Conservation (phyloP, 2,113 vertebrate genomes). For the Siphamia tubifer region DNA sequence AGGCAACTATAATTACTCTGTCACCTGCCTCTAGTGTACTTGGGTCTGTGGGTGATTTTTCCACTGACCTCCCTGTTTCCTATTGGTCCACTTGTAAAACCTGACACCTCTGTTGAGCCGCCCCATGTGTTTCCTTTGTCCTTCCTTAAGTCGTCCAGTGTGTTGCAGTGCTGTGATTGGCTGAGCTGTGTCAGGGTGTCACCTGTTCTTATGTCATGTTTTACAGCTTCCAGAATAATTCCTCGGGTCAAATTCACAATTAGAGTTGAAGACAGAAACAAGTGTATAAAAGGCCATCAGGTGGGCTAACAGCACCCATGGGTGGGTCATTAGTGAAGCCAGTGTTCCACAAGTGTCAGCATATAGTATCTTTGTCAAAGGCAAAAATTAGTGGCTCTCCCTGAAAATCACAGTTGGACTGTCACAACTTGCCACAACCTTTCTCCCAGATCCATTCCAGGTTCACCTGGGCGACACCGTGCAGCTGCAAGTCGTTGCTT, state of each 20-base stretch:
- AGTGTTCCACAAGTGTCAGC: too few species aligned
- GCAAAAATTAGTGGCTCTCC: too few species aligned
- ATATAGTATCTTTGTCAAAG: too few species aligned
- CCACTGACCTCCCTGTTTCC: not conserved
- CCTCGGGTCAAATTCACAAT: not conserved
- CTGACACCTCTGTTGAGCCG: constrained; percentile 3
- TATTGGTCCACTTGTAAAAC: not conserved
- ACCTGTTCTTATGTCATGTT: constrained; percentile 11
- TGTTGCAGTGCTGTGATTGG: not conserved
- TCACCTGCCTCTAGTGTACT: not conserved
- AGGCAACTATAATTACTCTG: constrained; percentile 22
- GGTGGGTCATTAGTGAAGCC: too few species aligned
- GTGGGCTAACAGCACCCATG: too few species aligned
- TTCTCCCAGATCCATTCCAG: too few species aligned
- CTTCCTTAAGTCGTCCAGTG: not conserved
- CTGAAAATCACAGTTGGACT: too few species aligned
- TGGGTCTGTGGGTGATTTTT: constrained; percentile 1
- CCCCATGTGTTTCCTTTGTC: constrained; percentile 14
- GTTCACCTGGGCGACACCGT: too few species aligned
- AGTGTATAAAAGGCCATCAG: not conserved
- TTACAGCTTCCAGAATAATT: not conserved
- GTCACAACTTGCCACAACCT: too few species aligned
- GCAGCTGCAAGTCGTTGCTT: too few species aligned
- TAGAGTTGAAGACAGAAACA: not conserved
- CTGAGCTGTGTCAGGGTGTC: not conserved